Base-by-base conservation (phyloP, 2,888 invertebrate genomes). In the Acleris laterana region DNA sequence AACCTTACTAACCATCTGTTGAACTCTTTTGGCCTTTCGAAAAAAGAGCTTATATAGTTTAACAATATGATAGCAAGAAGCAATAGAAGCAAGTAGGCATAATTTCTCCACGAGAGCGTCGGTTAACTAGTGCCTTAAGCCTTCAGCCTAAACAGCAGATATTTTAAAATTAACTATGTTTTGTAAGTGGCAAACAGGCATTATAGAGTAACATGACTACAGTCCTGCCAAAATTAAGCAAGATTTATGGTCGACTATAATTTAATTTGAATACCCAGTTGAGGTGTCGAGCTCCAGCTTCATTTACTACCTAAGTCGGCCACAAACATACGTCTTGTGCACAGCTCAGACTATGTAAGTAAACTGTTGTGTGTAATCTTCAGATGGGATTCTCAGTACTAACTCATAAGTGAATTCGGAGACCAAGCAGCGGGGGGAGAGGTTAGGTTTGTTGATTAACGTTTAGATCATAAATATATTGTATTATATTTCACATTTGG, bases 251-350 rank as follows among this genome's bases (percentile, higher is more conserved):
- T 69, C 71, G 71, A 62, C 51, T 73, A 74, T 80, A 80, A 81
- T 82, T 80, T 76, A 79, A 82, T 82, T 78, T 73, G 71, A 77
- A 78, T 74, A 74, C 72, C 70, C 69, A 61, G 49, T 50, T 38
- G 28, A 60, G 56, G 66, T 62, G 69, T 46, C 71, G 68, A 67
- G 74, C 77, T 77, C 73, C 72, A 75, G 77, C 68, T 75, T 73
- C 74, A 72, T 76, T 78, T 74, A 77, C 78, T 77, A n/a, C n/a
- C n/a, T n/a, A 77, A 72, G 72, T 71, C 69, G 65, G 61, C 72
- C 62, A 59, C 64, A 63, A 53, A 62, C 50, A 63, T 55, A 68
- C 62, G 61, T 56, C 60, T 66, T 56, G 58, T 38, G 60, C 55
- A 56, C 59, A 44, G 58, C 50, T 58, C 28, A 28, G 57, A 46